phyloP scores from a whole-genome alignment of 2,113 vertebrate genomes.

The Pteropus alecto region DNA sequence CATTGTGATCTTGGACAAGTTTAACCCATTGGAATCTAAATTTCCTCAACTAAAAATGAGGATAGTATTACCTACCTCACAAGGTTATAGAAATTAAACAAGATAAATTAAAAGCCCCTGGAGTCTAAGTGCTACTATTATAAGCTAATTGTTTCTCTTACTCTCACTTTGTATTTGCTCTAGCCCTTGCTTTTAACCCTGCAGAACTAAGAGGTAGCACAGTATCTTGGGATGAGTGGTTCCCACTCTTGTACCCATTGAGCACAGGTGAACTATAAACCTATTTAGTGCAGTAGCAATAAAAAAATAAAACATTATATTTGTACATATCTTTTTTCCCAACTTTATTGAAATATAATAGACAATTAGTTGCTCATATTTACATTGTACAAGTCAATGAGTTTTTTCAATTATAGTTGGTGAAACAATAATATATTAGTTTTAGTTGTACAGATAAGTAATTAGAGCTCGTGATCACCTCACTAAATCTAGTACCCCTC shows the following conservation, averaged over 20 bases:
- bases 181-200: neutral
- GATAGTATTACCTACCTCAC: neutral
- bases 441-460: too few species aligned
- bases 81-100: neutral
- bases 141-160: neutral
- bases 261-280: conserved; percentile 1
- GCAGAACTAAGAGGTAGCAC: neutral
- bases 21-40: neutral
- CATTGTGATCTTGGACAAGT: neutral
- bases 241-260: neutral
- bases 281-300: conserved; percentile 17
- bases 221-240: neutral
- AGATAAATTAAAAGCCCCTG: neutral
- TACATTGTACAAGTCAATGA: too few species aligned
- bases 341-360: too few species aligned
- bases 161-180: neutral
- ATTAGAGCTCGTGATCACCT: too few species aligned
- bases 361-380: too few species aligned
- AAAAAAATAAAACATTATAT: neutral
- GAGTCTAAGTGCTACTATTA: neutral
- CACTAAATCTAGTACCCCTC: too few species aligned
- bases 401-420: too few species aligned
- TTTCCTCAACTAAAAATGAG: neutral
- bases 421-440: too few species aligned
- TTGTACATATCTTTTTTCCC: neutral